Evolutionary conservation across 1,140 invertebrate species (phyloP).

Genomic region (Drosophila sucinea): DNA sequence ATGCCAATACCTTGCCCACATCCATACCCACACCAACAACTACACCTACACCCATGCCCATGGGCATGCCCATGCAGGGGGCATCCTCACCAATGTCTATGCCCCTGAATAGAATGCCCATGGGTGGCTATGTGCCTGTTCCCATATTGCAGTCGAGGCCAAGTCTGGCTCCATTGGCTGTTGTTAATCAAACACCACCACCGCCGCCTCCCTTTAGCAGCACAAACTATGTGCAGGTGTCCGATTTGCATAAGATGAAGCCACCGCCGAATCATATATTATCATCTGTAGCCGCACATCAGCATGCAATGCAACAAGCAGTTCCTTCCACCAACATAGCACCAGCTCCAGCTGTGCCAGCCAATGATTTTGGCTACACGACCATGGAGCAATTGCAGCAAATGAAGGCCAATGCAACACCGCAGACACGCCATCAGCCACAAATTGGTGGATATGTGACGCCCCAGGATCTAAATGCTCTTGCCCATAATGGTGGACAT

Average conservation of each 20-base stretch:
- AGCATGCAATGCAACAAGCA: not conserved
- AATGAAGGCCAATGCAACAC: conserved; percentile 44
- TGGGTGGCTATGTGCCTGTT: conserved; percentile 65
- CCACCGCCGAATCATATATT: conserved; percentile 23
- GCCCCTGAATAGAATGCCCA: conserved; percentile 26
- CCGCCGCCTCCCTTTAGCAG: conserved; percentile 14
- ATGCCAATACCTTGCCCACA: conserved; percentile 37
- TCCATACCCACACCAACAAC: not conserved
- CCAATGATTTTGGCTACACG: conserved; percentile 56
- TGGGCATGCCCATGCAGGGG: not conserved
- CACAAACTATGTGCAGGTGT: conserved; percentile 65
- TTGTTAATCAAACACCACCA: not conserved
- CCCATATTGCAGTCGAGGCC: conserved; percentile 45
- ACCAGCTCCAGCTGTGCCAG: not conserved
- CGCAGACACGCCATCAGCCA: conserved; percentile 41
- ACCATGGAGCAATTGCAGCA: conserved; percentile 71
- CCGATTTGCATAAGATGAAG: conserved; percentile 64
- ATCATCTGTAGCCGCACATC: not conserved
- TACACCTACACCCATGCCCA: not conserved
- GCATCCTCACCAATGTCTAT: conserved; percentile 4
- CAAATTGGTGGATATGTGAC: conserved; percentile 68
- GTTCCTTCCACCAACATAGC: not conserved
- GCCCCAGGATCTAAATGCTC: conserved; percentile 63
- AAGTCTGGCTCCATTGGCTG: not conserved
- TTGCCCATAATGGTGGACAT: conserved; percentile 67